A percentile compares a stretch with the other conserved stretches of the same genome.
Conservation (phyloP, 2,113 vertebrate species). For the Lepus americanus region DNA sequence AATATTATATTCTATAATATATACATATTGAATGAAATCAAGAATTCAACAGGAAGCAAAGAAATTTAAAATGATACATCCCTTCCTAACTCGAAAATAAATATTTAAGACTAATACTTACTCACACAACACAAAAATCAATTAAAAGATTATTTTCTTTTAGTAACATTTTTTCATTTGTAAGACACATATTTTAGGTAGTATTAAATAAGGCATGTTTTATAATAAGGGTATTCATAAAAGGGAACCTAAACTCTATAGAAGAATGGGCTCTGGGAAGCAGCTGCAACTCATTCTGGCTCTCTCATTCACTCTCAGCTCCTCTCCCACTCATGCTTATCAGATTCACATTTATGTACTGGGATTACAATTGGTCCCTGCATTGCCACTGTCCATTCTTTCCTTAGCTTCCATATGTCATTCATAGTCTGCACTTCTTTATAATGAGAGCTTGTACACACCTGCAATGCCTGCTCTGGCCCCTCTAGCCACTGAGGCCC, state of each 20-base stretch:
- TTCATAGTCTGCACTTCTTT: background rate
- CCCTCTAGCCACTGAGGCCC: background rate
- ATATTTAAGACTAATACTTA: background rate
- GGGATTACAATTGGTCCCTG: background rate
- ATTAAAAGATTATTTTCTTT: background rate
- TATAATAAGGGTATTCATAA: background rate
- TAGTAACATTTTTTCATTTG: background rate
- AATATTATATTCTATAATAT: background rate
- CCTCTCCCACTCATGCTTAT: background rate
- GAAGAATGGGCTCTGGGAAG: background rate
- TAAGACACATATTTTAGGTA: background rate
- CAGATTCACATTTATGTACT: background rate
- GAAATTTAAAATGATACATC: background rate
- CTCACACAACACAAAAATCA: background rate
- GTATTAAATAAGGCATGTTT: background rate
- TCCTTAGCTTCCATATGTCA: background rate
- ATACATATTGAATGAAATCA: background rate
- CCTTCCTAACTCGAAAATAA: background rate
- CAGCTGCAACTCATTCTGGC: accelerated
- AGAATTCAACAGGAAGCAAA: background rate
- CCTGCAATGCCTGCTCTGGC: background rate
- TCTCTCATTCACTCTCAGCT: background rate
- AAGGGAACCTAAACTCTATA: background rate
- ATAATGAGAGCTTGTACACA: too few species aligned
- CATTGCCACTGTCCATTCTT: background rate